Base-by-base conservation (phyloP, 2,113 vertebrate genomes). In the Eretmochelys imbricata region DNA sequence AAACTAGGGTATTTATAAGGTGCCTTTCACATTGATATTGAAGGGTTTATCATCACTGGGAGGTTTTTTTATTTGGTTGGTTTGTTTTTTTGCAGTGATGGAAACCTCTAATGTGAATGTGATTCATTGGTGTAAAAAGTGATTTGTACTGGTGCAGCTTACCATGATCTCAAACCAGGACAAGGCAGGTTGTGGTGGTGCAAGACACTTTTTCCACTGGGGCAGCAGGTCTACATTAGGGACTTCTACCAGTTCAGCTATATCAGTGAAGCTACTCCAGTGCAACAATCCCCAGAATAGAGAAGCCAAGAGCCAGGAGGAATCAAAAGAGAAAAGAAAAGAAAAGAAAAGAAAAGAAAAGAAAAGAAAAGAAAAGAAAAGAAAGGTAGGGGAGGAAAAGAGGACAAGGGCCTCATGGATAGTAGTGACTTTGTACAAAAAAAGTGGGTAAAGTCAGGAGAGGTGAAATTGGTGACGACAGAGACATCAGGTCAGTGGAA, bases 391-490 rank as follows among this genome's bases (percentile, higher is more conserved):
- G 86, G 29, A 80, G 65, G 86, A 35, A 35, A 19, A 50, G 94
- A 92, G 85, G 88, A 81, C 2, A 50, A 89, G 9, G 2, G 94
- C 90, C 79, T 96, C 0, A 0, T 54, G 27, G 94, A 96, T 27
- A 9, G 7, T 49, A 87, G 65, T 89, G 83, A 88, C 85, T 96
- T 91, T 20, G 75, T 84, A 88, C 53, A 93, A 53, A 94, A 96
- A 89, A 89, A 92, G 96, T 91, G 89, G 90, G 92, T 89, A 95
- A 97, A 96, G 96, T 95, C 95, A 96, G 85, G 59, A 92, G 90
- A 95, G 95, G 96, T 97, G 93, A 97, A 95, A 93, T 94, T 96
- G 96, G 95, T 95, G 97, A 97, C 96, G 96, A 92, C 96, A 83
- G 85, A 96, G 85, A 94, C 2, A 0, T 92, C 85, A 91, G 96